phyloP scores from a whole-genome alignment of 1,140 invertebrate genomes.

The Antheraea pernyi region DNA sequence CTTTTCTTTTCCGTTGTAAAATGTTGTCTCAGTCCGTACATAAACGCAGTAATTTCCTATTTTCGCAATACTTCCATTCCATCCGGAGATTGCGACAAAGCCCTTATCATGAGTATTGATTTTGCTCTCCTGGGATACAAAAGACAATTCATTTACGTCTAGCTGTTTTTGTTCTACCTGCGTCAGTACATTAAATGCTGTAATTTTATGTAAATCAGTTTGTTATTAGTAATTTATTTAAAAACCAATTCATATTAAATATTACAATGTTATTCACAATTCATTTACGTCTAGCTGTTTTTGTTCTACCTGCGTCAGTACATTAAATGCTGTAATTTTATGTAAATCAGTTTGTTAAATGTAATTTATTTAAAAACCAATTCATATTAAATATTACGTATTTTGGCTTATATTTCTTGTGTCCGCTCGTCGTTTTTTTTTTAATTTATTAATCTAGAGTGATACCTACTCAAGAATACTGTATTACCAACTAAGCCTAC shows the following conservation, averaged over 20 bases:
- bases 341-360: too few species aligned
- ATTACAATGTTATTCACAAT: too few species aligned
- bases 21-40: constrained; percentile 2
- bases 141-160: constrained; percentile 21
- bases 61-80: not conserved
- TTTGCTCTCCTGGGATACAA: constrained; percentile 16
- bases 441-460: not conserved
- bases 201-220: too few species aligned
- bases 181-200: too few species aligned
- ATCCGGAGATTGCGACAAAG: constrained; percentile 9
- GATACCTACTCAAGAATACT: too few species aligned
- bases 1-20: not conserved
- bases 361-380: not conserved
- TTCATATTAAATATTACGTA: too few species aligned
- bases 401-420: too few species aligned
- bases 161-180: not conserved
- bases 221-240: not conserved
- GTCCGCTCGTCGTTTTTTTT: not conserved
- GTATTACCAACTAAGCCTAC: too few species aligned
- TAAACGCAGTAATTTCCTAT: constrained; percentile 3
- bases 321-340: too few species aligned
- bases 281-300: constrained; percentile 18
- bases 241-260: too few species aligned
- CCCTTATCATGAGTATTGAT: constrained; percentile 23
- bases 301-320: not conserved